A percentile compares a stretch with the other conserved stretches of the same genome.
These are phyloP conservation scores for Oreochromis spilurus DNA, from an alignment of 2,113 vertebrate species.

Conservation along the genomic window DNA sequence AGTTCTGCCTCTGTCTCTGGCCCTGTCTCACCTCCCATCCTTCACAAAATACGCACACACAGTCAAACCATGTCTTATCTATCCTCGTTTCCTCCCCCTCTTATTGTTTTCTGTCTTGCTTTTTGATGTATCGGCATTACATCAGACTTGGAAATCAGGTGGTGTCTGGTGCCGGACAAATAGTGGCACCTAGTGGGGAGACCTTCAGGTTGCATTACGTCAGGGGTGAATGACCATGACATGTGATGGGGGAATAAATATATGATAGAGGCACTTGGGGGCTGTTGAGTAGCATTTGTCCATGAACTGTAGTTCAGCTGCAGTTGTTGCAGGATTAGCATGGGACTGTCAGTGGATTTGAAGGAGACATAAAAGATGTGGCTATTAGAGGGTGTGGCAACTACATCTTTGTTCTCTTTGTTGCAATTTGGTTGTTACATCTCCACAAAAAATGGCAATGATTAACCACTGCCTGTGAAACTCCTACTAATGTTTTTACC, in stretches of 20 bases:
- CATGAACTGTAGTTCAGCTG: neutral
- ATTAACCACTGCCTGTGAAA: constrained; percentile 18
- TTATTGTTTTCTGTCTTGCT: constrained; percentile 27
- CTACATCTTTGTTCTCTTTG: neutral
- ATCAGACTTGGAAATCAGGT: constrained; percentile 62
- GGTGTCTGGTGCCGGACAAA: constrained; percentile 27
- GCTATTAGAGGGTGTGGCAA: neutral
- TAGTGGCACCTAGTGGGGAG: constrained; percentile 66
- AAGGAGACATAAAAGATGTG: neutral
- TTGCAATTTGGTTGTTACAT: neutral
- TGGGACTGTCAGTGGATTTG: neutral
- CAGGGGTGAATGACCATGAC: neutral
- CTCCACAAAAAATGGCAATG: constrained; percentile 24
- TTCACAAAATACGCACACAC: neutral
- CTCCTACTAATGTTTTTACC: constrained; percentile 34
- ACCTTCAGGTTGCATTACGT: constrained; percentile 6
- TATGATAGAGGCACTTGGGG: neutral
- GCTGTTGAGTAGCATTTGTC: neutral
- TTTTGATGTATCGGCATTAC: constrained; percentile 55
- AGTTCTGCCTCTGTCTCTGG: neutral
- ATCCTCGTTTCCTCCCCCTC: neutral
- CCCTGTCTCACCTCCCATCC: neutral
- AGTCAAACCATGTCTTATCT: neutral
- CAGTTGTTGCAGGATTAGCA: neutral
- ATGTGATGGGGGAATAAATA: neutral